Conservation (phyloP, 2,113 vertebrate genomes). For the Conger conger region DNA sequence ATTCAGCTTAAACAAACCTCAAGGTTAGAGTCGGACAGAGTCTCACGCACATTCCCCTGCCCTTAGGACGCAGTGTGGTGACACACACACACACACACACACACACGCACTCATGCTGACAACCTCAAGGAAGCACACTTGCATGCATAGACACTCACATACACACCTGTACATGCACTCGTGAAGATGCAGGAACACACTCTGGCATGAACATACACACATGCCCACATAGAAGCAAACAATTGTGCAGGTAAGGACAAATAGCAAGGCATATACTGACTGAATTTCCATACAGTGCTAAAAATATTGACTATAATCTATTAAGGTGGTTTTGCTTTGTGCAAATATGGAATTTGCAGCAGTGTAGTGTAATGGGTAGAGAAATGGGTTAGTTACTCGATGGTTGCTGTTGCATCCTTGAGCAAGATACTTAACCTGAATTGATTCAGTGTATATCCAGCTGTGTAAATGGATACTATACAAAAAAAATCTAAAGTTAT, state of each 20-base stretch:
- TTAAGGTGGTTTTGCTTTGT: neutral
- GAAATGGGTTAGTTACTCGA: too few species aligned
- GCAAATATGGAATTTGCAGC: neutral
- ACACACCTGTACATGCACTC: neutral
- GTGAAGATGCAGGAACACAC: neutral
- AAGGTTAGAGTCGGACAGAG: constrained; percentile 64
- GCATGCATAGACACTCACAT: neutral
- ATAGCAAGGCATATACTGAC: neutral
- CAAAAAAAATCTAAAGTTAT: too few species aligned
- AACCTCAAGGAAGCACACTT: neutral
- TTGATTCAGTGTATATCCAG: too few species aligned
- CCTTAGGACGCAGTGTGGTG: constrained; percentile 17
- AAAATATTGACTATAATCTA: neutral
- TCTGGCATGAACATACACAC: neutral
- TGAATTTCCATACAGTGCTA: neutral
- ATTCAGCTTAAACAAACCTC: constrained; percentile 76
- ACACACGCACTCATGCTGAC: constrained; percentile 14
- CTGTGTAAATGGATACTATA: too few species aligned
- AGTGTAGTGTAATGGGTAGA: too few species aligned
- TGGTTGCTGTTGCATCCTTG: too few species aligned
- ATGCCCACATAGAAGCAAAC: neutral
- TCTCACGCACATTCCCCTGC: constrained; percentile 56
- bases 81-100: constrained; percentile 10
- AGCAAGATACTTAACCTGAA: too few species aligned
- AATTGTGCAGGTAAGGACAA: neutral